Conservation (phyloP, 2,888 invertebrate genomes). For the Phalera bucephala region DNA sequence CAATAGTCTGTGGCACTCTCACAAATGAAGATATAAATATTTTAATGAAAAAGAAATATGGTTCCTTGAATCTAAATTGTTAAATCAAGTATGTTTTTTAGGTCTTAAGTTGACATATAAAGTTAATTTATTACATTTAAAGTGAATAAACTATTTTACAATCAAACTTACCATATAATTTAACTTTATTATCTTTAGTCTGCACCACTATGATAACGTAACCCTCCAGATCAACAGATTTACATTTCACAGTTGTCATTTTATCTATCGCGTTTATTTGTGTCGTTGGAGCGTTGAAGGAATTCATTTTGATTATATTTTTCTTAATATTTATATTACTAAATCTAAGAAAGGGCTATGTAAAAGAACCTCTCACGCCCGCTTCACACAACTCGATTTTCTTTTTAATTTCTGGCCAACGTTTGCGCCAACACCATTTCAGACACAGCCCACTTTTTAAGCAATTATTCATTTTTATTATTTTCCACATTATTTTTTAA, state of each 20-base stretch:
- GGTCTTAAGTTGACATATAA: too few species aligned
- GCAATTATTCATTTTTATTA: conserved; percentile 64
- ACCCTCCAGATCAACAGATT: conserved; percentile 94
- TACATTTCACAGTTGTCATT: conserved; percentile 78
- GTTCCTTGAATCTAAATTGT: too few species aligned
- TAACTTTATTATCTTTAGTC: conserved; percentile 96
- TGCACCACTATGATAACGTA: conserved; percentile 97
- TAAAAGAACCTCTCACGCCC: conserved; percentile 28
- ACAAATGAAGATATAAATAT: too few species aligned
- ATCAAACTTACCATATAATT: conserved; percentile 94
- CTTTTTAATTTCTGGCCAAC: conserved; percentile 58
- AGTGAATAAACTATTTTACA: too few species aligned
- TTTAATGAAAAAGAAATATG: too few species aligned
- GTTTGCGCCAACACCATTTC: conserved; percentile 78
- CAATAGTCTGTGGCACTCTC: too few species aligned
- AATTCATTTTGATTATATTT: conserved; percentile 62
- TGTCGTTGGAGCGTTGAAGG: conserved; percentile 75
- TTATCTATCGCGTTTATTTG: conserved; percentile 76
- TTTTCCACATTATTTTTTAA: conserved; percentile 48
- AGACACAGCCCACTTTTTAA: conserved; percentile 62
- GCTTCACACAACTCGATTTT: conserved; percentile 24
- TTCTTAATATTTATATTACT: conserved; percentile 29
- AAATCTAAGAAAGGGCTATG: conserved; percentile 35
- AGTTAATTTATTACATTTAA: too few species aligned
- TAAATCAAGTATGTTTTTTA: too few species aligned